phyloP scores from a whole-genome alignment of 2,888 invertebrate species.

The Thereva unica region DNA sequence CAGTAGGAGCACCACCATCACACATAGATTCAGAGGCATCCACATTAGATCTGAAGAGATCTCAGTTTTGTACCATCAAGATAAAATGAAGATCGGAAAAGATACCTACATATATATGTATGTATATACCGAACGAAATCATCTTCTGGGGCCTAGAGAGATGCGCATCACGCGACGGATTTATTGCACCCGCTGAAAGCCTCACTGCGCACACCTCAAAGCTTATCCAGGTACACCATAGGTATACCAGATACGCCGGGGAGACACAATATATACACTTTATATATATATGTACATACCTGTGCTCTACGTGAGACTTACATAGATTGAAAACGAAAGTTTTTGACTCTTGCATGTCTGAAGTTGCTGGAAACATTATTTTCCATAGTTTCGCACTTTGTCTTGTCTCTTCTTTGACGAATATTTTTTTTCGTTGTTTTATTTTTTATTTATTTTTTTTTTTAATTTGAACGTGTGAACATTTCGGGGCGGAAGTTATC shows the following conservation, averaged over 20 bases:
- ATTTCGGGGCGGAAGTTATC: conserved; percentile 25
- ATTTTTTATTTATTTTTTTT: not conserved
- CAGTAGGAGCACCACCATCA: conserved; percentile 14
- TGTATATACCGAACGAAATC: too few species aligned
- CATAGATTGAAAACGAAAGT: conserved; percentile 27
- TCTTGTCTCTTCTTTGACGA: conserved; percentile 4
- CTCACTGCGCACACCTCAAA: too few species aligned
- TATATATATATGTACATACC: too few species aligned
- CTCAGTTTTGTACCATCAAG: conserved; percentile 19
- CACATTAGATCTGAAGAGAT: conserved; percentile 23
- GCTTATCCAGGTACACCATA: too few species aligned
- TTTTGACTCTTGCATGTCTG: conserved; percentile 8
- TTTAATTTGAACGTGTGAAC: not conserved
- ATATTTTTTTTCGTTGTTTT: too few species aligned
- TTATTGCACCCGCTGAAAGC: conserved; percentile 23
- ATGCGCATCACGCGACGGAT: conserved; percentile 32
- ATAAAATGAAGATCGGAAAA: conserved; percentile 6
- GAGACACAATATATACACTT: too few species aligned
- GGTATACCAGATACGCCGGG: too few species aligned
- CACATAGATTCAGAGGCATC: conserved; percentile 24
- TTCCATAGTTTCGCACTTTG: conserved; percentile 17
- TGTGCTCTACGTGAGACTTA: conserved; percentile 3
- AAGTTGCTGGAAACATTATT: not conserved
- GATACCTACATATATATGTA: conserved; percentile 10
- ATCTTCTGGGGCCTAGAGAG: not conserved